Evolutionary conservation across 1,140 invertebrate genomes (phyloP), one percentile per base, ranked within the genome.

Genomic region (Apocrypta bakeri): DNA sequence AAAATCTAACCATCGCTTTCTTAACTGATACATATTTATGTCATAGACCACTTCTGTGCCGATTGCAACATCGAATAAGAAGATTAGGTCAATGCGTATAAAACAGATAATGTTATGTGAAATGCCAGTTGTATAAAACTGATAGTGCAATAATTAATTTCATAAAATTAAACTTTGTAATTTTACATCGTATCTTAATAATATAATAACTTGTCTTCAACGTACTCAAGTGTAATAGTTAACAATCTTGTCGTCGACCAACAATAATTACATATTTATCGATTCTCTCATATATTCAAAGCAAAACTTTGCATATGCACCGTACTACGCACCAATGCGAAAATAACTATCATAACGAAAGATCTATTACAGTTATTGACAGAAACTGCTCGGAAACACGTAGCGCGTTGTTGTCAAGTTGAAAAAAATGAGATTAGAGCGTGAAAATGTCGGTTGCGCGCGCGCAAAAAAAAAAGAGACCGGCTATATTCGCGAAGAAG

Each of bases 51-150:
- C 14, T 66, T n/a, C 14, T 27, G 2, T 12, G 27, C 31, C 37
- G 71, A 73, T 73, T 73, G 71, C 71, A 48, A 73, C 71, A 73
- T 42, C 71, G 14, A n/a, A 8, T 48, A 73, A 40, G 21, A 11
- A 73, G 71, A 73, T 73, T 73, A 56, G 71, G 24, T 42, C 40
- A 73, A 48, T 48, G 24, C n/a, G 69, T 37, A 42, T 9, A 1
- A 25, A 48, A 25, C n/a, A 73, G 71, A 73, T 73, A 73, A 25
- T 11, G n/a, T n/a, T n/a, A n/a, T 24, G 8, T 37, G 33, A 71
- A 71, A 71, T 37, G 24, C 17, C 4, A n/a, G 42, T n/a, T 56
- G 17, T 56, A 56, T 21, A 56, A 56, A 56, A 17, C 1, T n/a
- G 48, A 56, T 56, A 21, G 17, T 56, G 48, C 17, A 56, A 56